A percentile compares a stretch with the other conserved stretches of the same genome.
Evolutionary conservation across 2,113 vertebrate species (phyloP).

Genomic region (Oncorhynchus masou): DNA sequence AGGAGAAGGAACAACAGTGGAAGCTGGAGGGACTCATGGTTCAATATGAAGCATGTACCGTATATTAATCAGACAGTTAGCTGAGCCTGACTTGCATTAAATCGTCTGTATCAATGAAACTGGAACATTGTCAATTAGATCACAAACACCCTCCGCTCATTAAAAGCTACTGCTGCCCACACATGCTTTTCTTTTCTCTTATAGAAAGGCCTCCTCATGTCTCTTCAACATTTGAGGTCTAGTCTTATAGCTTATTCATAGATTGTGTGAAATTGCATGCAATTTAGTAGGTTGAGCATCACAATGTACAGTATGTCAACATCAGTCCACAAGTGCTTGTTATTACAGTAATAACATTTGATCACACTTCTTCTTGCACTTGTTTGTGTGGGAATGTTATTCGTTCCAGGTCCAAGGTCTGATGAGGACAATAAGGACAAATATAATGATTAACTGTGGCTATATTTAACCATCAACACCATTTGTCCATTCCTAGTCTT

Average conservation of each 20-base stretch:
- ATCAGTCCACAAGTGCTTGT: too few relatives aligned
- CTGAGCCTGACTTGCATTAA: neutral
- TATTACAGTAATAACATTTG: too few relatives aligned
- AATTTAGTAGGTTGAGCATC: too few relatives aligned
- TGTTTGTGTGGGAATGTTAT: neutral
- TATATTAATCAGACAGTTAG: neutral
- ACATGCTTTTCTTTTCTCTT: neutral
- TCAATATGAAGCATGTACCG: neutral
- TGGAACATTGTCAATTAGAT: neutral
- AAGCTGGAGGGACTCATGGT: neutral
- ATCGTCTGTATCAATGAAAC: neutral
- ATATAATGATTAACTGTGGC: conserved; percentile 9
- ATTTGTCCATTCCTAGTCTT: neutral
- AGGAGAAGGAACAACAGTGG: neutral
- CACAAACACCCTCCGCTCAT: neutral
- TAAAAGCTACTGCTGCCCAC: neutral
- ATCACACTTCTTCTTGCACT: too few relatives aligned
- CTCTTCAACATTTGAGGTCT: neutral
- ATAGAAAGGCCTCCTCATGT: neutral
- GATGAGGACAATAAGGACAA: neutral
- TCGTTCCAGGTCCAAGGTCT: too few relatives aligned
- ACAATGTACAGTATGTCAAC: too few relatives aligned
- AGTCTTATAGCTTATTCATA: too few relatives aligned
- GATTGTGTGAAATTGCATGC: neutral
- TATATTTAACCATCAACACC: neutral